Evolutionary conservation across 53 echinoderm and acorn worm species (phyloP).

Genomic region (Arbacia lixula): DNA sequence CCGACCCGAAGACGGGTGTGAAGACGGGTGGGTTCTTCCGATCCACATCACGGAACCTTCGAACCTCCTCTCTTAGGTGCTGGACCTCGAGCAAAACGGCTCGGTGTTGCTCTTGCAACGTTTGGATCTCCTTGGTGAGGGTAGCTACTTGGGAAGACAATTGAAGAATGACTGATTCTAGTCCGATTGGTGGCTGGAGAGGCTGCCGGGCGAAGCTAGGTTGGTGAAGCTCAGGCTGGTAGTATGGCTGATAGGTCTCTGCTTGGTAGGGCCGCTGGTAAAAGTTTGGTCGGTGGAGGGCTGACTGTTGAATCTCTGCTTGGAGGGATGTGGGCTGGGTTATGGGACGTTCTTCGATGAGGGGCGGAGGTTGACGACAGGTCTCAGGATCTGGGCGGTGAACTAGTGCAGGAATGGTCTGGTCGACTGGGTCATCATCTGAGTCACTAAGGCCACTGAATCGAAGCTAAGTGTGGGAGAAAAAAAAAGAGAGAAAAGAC

Average conservation of each 20-base stretch:
- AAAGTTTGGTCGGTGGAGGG: not conserved
- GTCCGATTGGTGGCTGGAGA: not conserved
- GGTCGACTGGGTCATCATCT: not conserved
- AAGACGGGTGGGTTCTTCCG: not conserved
- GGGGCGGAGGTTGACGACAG: not conserved
- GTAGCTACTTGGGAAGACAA: not conserved
- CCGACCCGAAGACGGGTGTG: not conserved
- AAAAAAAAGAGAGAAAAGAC: not conserved
- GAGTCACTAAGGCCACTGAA: not conserved
- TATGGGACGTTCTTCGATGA: not conserved
- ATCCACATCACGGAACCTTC: not conserved
- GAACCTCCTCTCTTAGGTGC: not conserved
- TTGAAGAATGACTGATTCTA: not conserved
- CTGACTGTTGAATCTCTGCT: not conserved
- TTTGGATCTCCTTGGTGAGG: constrained; percentile 1
- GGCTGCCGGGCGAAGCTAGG: not conserved
- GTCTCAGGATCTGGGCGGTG: not conserved
- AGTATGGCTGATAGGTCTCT: constrained; percentile 1
- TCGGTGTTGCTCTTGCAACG: not conserved
- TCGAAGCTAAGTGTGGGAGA: not conserved
- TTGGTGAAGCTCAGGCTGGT: constrained; percentile 1
- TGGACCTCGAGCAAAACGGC: not conserved
- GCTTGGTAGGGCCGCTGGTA: not conserved
- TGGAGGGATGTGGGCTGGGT: not conserved
- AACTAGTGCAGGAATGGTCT: not conserved